These are phyloP conservation scores for Tiliacea citrago DNA, from an alignment of 2,888 invertebrate genomes.

Conservation along the genomic window DNA sequence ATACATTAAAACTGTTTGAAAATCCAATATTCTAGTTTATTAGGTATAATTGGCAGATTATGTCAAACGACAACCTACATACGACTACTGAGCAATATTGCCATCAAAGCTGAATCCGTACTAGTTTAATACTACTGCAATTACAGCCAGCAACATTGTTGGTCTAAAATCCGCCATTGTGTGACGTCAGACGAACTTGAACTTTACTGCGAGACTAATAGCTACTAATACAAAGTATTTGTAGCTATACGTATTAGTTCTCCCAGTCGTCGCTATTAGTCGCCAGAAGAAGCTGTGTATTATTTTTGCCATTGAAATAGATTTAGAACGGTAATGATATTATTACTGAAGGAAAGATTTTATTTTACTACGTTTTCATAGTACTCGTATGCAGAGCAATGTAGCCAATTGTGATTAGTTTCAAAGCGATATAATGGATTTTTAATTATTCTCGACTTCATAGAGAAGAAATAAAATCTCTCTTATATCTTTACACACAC, in stretches of 20 bases:
- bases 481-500: not conserved
- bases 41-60: not conserved
- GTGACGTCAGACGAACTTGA: constrained; percentile 13
- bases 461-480: no score
- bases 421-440: not conserved
- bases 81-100: not conserved
- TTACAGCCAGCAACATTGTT: constrained; percentile 32
- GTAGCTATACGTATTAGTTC: no score
- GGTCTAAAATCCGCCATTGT: constrained; percentile 36
- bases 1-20: not conserved
- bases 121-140: constrained; percentile 23
- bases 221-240: constrained; percentile 1
- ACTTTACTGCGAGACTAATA: constrained; percentile 33
- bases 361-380: not conserved
- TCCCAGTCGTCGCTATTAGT: no score
- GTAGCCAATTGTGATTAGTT: not conserved
- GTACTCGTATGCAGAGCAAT: not conserved
- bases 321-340: not conserved
- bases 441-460: not conserved
- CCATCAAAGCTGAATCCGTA: constrained; percentile 15
- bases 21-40: no score
- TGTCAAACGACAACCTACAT: not conserved
- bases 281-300: not conserved
- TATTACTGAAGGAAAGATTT: constrained; percentile 1
- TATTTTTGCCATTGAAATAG: not conserved